Conservation (phyloP, 2,888 invertebrate genomes). For the Nomada goodeniana region DNA sequence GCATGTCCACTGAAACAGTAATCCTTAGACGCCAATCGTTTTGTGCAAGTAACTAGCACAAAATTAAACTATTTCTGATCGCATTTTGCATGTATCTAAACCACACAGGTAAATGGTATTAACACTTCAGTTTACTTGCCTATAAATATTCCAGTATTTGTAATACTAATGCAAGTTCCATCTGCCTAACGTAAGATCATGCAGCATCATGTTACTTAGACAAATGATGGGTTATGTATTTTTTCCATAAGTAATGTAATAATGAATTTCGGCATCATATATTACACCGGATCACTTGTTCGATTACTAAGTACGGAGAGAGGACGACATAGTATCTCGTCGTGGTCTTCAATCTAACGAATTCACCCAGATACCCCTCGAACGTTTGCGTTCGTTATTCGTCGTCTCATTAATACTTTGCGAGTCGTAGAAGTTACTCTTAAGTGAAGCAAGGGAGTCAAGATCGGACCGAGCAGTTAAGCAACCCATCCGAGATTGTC, state of each 20-base stretch:
- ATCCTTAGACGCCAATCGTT: background rate
- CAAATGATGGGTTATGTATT: too few species aligned
- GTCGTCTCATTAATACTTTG: slow-evolving; percentile 39
- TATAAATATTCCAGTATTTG: too few species aligned
- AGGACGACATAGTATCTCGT: slow-evolving; percentile 8
- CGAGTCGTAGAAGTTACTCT: slow-evolving; percentile 30
- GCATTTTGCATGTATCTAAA: too few species aligned
- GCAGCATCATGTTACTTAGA: too few species aligned
- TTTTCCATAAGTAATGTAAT: too few species aligned
- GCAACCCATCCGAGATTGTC: slow-evolving; percentile 39
- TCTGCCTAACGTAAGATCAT: too few species aligned
- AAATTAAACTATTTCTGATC: too few species aligned
- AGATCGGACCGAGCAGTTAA: slow-evolving; percentile 42
- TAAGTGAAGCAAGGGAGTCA: slow-evolving; percentile 43
- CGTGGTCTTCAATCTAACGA: slow-evolving; percentile 14
- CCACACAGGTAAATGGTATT: too few species aligned
- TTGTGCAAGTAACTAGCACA: too few species aligned
- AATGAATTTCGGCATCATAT: background rate
- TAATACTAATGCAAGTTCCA: too few species aligned
- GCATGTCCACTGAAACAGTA: background rate
- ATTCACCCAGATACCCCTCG: slow-evolving; percentile 27
- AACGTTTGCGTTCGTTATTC: slow-evolving; percentile 36
- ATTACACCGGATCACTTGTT: background rate
- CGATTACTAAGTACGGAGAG: slow-evolving; percentile 1
- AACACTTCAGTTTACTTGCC: too few species aligned